Evolutionary conservation across 2,888 invertebrate species (phyloP), one percentile per base, ranked within the genome.

Genomic region (Nematopogon swammerdamellus): DNA sequence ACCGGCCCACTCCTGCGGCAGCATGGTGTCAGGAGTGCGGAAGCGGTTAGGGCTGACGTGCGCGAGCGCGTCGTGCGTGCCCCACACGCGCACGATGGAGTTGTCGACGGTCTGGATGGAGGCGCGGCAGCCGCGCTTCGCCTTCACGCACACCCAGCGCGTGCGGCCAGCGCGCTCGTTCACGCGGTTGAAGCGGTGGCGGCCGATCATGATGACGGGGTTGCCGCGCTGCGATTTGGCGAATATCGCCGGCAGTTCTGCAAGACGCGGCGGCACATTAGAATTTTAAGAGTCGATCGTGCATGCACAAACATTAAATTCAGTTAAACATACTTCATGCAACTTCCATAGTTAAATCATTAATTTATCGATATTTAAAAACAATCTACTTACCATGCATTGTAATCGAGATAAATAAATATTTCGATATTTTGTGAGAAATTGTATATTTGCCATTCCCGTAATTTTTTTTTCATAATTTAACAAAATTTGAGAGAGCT

Each of bases 111-210:
- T 79, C 53, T 75, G 75, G 2, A 79, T 63, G 0, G 76, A 75
- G 1, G 79, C 79, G 52, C 75, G 62, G 58, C 79, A 79, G 19
- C 79, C 79, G 4, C 74, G 72, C 52, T 77, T 77, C 0, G 76
- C 76, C 55, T 77, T 79, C 16, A 79, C 77, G 59, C 77, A 79
- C 42, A 79, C 76, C 77, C 77, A 79, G 59, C 77, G 61, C 1
- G 66, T 74, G 19, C 74, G 62, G 55, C 70, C 69, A 47, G 77
- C 79, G 52, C 73, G 73, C 52, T 76, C 76, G 54, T 77, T 77
- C 30, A 77, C 77, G 17, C 77, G 68, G 56, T 79, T 79, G 56
- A 77, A 79, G 1, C 79, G 68, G 56, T 77, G 77, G 59, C 71
- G 73, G 16, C 77, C 79, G 52, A 79, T 77, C 76, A 77, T 76